phyloP scores from a whole-genome alignment of 2,888 invertebrate species.

The Punctoribates punctum region DNA sequence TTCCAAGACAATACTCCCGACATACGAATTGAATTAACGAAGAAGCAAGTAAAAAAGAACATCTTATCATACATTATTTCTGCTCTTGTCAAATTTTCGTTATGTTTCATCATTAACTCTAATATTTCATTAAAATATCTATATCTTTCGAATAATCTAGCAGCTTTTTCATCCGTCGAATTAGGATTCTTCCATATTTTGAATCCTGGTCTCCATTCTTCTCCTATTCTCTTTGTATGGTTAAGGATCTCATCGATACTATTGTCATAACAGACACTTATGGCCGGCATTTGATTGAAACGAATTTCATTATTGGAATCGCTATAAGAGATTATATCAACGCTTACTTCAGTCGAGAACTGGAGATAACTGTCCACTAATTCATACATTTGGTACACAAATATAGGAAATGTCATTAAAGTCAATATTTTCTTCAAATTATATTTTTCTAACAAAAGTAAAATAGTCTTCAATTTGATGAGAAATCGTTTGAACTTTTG shows the following conservation, averaged over 20 bases:
- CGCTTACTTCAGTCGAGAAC: slow-evolving; percentile 1
- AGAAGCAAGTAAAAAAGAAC: too few species aligned
- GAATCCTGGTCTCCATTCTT: too few species aligned
- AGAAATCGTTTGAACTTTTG: too few species aligned
- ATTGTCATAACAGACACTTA: not conserved
- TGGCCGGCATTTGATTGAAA: not conserved
- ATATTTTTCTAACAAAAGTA: not conserved
- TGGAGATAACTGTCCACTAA: not conserved
- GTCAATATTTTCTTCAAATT: not conserved
- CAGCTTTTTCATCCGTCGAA: too few species aligned
- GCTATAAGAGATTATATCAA: not conserved
- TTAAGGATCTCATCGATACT: not conserved
- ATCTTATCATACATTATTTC: too few species aligned
- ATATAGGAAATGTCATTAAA: not conserved
- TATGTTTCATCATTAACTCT: too few species aligned
- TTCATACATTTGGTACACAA: not conserved
- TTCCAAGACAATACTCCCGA: too few species aligned
- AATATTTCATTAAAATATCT: too few species aligned
- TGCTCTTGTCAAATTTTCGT: too few species aligned
- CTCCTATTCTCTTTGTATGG: not conserved
- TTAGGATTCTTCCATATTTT: too few species aligned
- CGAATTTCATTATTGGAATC: not conserved
- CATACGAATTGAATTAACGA: too few species aligned
- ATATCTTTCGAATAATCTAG: too few species aligned
- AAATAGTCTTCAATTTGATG: not conserved